A percentile compares a stretch with the other conserved stretches of the same genome.
These are phyloP conservation scores for Odontocerum albicorne DNA, from an alignment of 2,888 invertebrate genomes.

Conservation along the genomic window DNA sequence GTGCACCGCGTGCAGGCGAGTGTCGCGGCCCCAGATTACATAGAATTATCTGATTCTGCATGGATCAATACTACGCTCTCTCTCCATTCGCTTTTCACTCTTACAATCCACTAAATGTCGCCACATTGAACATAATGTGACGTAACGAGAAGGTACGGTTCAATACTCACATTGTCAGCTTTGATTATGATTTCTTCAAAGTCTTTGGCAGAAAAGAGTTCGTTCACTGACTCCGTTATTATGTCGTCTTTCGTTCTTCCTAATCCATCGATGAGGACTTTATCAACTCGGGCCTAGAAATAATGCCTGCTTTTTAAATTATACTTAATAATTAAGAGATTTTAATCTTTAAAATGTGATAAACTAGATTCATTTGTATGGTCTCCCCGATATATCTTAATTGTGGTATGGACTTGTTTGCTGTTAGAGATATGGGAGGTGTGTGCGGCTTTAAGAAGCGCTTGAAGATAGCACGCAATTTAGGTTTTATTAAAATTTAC, in stretches of 20 bases:
- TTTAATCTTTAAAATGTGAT: not conserved
- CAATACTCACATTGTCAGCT: constrained; percentile 61
- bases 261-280: constrained; percentile 83
- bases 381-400: not conserved
- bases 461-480: no score
- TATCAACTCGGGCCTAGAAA: constrained; percentile 79
- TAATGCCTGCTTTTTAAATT: not conserved
- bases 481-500: not conserved
- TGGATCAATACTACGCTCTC: no score
- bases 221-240: constrained; percentile 74
- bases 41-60: no score
- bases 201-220: constrained; percentile 80
- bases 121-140: no score
- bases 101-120: no score
- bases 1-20: no score
- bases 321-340: not conserved
- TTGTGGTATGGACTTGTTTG: not conserved
- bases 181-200: constrained; percentile 82
- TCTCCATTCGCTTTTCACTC: no score
- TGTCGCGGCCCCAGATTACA: no score
- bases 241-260: constrained; percentile 88
- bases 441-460: no score
- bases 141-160: no score
- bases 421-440: no score
- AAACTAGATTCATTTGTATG: no score